Percentiles rank a stretch among this genome's conserved stretches.
Conservation (phyloP, 2,797 vertebrate species). For the Sylvia borin region DNA sequence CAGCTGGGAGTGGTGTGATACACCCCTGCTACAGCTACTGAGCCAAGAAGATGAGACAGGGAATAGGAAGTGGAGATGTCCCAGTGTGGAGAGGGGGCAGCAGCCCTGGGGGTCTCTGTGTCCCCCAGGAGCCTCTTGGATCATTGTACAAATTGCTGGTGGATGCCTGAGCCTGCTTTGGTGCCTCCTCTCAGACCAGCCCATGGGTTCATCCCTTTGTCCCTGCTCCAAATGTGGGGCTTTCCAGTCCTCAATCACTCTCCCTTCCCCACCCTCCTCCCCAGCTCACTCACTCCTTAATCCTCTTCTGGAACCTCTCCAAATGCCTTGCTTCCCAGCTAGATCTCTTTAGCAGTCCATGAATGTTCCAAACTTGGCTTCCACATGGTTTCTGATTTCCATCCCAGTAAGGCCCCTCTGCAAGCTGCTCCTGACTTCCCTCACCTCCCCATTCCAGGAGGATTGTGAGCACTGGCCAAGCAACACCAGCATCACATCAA, state of each 20-base stretch:
- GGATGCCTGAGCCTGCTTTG: not conserved
- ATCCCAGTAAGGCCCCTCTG: not conserved
- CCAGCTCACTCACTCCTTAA: not conserved
- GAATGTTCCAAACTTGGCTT: not conserved
- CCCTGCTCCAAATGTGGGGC: not conserved
- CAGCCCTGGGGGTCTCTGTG: not conserved
- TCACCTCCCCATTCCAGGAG: not conserved
- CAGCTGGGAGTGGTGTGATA: not conserved
- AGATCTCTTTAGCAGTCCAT: not conserved
- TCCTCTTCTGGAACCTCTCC: not conserved
- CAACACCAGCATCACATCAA: not conserved
- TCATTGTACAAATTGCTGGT: not conserved
- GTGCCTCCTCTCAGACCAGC: not conserved
- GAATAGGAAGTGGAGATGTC: not conserved
- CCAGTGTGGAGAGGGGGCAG: accelerated
- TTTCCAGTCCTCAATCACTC: not conserved
- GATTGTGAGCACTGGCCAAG: accelerated
- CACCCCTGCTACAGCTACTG: not conserved
- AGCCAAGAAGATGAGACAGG: not conserved
- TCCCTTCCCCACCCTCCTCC: not conserved
- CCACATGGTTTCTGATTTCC: not conserved
- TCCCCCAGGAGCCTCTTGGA: not conserved
- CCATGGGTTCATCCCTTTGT: not conserved
- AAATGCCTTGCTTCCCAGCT: not conserved
- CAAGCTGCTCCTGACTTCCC: not conserved